A percentile compares a stretch with the other conserved stretches of the same genome.
Conservation (phyloP, 2,797 vertebrate species). For the Potorous gilbertii region DNA sequence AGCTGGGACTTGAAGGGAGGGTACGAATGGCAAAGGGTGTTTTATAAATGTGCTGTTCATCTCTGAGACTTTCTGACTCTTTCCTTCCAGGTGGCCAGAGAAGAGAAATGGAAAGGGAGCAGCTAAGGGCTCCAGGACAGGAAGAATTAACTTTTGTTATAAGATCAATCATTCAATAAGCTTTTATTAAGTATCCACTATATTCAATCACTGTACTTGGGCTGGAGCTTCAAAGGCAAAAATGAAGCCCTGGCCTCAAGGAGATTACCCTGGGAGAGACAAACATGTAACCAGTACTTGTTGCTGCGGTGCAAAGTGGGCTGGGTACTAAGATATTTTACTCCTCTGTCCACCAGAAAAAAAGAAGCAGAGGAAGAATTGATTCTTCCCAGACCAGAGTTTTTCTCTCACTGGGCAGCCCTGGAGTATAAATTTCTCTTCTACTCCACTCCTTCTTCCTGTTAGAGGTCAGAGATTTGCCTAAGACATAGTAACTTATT, state of each 20-base stretch:
- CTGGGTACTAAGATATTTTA: not conserved
- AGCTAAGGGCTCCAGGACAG: not conserved
- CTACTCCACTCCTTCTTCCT: not conserved
- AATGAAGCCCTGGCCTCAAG: not conserved
- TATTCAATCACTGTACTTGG: not conserved
- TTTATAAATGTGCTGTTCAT: too few relatives aligned
- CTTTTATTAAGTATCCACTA: not conserved
- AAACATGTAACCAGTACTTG: not conserved
- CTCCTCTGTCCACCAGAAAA: too few relatives aligned
- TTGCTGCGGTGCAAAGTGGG: not conserved
- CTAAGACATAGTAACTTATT: not conserved
- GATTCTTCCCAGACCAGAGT: not conserved
- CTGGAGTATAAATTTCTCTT: not conserved
- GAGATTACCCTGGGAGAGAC: not conserved
- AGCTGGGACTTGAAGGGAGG: too few relatives aligned
- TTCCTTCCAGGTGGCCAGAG: too few relatives aligned
- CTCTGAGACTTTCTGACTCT: too few relatives aligned
- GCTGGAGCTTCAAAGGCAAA: not conserved
- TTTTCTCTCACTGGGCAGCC: too few relatives aligned
- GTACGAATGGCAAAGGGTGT: too few relatives aligned
- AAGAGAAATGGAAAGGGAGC: too few relatives aligned
- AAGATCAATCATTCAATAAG: not conserved
- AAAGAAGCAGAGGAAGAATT: not conserved
- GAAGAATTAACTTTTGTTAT: not conserved
- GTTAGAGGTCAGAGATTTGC: not conserved